These are phyloP conservation scores for Cryptomyrus ogoouensis DNA, from an alignment of 2,113 vertebrate species.

Conservation along the genomic window DNA sequence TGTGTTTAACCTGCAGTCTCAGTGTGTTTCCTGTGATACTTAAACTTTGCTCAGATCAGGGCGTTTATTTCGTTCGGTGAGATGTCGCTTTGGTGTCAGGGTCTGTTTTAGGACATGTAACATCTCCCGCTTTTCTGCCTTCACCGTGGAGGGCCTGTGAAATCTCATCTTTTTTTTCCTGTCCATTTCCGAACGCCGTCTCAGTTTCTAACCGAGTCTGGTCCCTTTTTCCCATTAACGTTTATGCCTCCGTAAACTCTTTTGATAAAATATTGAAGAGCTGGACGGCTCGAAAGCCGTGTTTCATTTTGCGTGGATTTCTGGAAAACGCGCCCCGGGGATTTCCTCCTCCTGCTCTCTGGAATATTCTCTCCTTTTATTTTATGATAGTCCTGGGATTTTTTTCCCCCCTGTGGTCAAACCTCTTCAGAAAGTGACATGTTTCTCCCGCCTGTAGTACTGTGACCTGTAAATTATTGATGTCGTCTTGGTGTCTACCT, in stretches of 20 bases:
- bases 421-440: neutral
- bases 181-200: neutral
- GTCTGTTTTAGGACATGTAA: neutral
- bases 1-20: neutral
- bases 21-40: neutral
- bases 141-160: neutral
- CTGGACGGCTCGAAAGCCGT: neutral
- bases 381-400: neutral
- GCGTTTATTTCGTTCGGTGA: neutral
- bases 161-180: neutral
- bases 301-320: constrained; percentile 7
- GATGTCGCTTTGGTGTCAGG: neutral
- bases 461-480: neutral
- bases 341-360: neutral
- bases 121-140: neutral
- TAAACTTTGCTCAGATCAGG: neutral
- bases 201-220: neutral
- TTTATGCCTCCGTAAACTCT: neutral
- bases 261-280: constrained; percentile 16
- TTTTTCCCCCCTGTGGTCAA: neutral
- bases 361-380: neutral
- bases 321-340: neutral
- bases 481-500: neutral
- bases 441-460: neutral
- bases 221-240: neutral